Conservation (phyloP, 1,140 invertebrate species). For the Onthophagus taurus region DNA sequence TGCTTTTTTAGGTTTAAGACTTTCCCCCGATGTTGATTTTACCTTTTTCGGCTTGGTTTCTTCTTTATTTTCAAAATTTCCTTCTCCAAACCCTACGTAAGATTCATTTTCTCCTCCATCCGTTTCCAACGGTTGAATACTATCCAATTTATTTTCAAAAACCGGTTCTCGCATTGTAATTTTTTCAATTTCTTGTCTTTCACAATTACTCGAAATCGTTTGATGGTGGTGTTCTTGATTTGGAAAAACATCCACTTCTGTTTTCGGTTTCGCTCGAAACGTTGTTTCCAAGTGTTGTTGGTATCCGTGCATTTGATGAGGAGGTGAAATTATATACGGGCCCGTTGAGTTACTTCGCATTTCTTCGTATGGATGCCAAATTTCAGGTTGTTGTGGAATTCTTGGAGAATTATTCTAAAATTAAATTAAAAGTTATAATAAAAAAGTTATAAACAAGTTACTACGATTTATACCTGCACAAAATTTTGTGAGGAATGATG, state of each 20-base stretch:
- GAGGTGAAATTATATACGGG: slow-evolving; percentile 6
- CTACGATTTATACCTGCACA: no score
- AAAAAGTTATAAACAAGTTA: no score
- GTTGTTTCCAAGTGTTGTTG: no score
- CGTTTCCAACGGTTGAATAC: slow-evolving; percentile 2
- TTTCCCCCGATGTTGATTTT: slow-evolving; percentile 6
- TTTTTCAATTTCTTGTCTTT: slow-evolving; percentile 2
- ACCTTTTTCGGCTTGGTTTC: slow-evolving; percentile 20
- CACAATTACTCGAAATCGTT: no score
- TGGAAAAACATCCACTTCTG: no score
- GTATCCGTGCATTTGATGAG: slow-evolving; percentile 7
- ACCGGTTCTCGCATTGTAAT: slow-evolving; percentile 7
- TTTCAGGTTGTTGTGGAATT: slow-evolving; percentile 24
- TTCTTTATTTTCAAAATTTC: slow-evolving; percentile 15
- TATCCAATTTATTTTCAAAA: slow-evolving; percentile 9
- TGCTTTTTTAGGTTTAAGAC: slow-evolving; percentile 29
- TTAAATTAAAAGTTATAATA: no score
- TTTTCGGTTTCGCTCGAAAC: no score
- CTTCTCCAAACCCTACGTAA: no score
- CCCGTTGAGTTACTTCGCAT: slow-evolving; percentile 18
- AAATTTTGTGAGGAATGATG: no score
- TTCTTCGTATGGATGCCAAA: slow-evolving; percentile 27
- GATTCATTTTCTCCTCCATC: slow-evolving; percentile 3
- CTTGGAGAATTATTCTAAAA: no score
- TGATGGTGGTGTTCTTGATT: no score